These are phyloP conservation scores for Hirtodrosophila trivittata DNA, from an alignment of 2,888 invertebrate genomes.

Conservation along the genomic window DNA sequence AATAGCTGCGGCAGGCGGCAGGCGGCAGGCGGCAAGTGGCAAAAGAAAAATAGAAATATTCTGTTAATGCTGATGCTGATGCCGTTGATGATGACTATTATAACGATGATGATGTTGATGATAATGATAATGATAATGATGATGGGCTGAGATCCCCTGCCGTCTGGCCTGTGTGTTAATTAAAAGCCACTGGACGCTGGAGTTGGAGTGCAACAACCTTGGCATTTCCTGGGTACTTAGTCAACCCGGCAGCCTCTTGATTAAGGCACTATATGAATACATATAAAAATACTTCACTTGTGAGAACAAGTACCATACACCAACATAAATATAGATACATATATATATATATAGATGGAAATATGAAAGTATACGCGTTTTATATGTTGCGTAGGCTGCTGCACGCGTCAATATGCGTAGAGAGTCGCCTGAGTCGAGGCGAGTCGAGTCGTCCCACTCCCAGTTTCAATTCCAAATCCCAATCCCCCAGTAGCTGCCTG, in stretches of 20 bases:
- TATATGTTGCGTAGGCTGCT: conserved; percentile 68
- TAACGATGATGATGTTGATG: conserved; percentile 29
- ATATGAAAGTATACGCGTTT: conserved; percentile 11
- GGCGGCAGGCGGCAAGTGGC: conserved; percentile 28
- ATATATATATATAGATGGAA: conserved; percentile 13
- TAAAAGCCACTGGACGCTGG: conserved; percentile 76
- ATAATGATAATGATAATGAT: conserved; percentile 24
- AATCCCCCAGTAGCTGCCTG: conserved; percentile 65
- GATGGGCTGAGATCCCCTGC: conserved; percentile 49
- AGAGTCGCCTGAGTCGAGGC: conserved; percentile 2
- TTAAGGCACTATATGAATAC: conserved; percentile 44
- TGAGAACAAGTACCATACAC: conserved; percentile 29
- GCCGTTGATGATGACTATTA: conserved; percentile 35
- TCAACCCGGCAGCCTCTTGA: conserved; percentile 71
- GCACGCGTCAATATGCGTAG: conserved; percentile 61
- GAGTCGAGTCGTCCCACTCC: conserved; percentile 35
- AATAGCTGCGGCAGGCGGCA: conserved; percentile 55
- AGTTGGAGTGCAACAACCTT: conserved; percentile 77
- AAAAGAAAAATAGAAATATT: conserved; percentile 62
- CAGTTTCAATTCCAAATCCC: conserved; percentile 58
- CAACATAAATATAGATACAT: conserved; percentile 4
- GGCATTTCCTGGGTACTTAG: conserved; percentile 79
- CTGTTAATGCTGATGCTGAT: conserved; percentile 64
- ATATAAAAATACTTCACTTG: conserved; percentile 11
- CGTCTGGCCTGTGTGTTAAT: conserved; percentile 72